These are phyloP conservation scores for Penaeus monodon DNA, from an alignment of 2,888 invertebrate species.

Conservation along the genomic window DNA sequence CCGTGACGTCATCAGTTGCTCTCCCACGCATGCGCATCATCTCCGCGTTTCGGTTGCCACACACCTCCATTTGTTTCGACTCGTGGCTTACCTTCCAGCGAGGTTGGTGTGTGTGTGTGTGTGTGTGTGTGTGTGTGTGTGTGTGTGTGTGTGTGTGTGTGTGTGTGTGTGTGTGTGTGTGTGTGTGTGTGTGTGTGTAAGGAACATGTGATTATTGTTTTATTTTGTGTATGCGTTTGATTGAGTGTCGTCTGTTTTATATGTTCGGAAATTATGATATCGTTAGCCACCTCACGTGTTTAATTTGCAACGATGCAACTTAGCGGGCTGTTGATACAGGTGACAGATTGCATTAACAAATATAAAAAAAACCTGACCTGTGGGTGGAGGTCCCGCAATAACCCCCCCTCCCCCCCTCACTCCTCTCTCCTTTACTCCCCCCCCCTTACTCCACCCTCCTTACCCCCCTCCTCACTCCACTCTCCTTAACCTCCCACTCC, in stretches of 20 bases:
- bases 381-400: not conserved
- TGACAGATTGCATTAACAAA: not conserved
- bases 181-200: not conserved
- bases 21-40: conserved; percentile 22
- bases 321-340: not conserved
- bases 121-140: too few relatives aligned
- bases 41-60: not conserved
- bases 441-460: too few relatives aligned
- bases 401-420: not conserved
- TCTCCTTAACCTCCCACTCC: too few relatives aligned
- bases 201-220: not conserved
- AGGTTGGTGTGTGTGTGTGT: too few relatives aligned
- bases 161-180: conserved; percentile 13
- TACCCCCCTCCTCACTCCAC: too few relatives aligned
- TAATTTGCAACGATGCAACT: not conserved
- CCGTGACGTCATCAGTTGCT: conserved; percentile 7
- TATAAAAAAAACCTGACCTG: not conserved
- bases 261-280: not conserved
- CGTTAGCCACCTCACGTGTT: too few relatives aligned
- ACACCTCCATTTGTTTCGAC: too few relatives aligned
- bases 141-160: not conserved
- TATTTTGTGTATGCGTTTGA: not conserved
- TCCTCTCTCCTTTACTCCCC: too few relatives aligned
- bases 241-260: not conserved
- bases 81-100: too few relatives aligned